phyloP scores from a whole-genome alignment of 2,888 invertebrate species.

The Pedicia rivosa region DNA sequence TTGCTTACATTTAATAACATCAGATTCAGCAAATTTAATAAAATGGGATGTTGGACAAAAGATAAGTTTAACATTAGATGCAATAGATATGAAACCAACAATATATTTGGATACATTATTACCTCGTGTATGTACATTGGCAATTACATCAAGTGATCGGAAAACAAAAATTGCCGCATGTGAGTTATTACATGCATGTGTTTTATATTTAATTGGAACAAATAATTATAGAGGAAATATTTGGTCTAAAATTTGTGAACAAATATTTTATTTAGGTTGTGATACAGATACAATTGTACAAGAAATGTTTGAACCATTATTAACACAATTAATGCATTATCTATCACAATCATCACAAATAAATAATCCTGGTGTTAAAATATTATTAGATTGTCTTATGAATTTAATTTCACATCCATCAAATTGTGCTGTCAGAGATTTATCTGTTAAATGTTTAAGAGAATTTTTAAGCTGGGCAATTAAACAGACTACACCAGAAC shows the following conservation, averaged over 20 bases:
- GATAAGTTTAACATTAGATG: constrained; percentile 34
- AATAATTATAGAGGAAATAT: constrained; percentile 24
- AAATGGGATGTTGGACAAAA: constrained; percentile 23
- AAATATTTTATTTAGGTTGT: constrained; percentile 35
- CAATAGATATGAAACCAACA: constrained; percentile 37
- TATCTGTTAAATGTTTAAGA: constrained; percentile 39
- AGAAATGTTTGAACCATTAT: constrained; percentile 46
- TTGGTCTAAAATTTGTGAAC: constrained; percentile 16
- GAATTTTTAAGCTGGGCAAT: constrained; percentile 53
- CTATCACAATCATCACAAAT: constrained; percentile 37
- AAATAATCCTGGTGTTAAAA: constrained; percentile 32
- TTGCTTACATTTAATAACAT: constrained; percentile 6
- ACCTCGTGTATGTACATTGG: constrained; percentile 43
- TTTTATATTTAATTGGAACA: constrained; percentile 43
- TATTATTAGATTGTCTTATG: constrained; percentile 40
- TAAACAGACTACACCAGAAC: constrained; percentile 33
- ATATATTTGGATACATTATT: constrained; percentile 43
- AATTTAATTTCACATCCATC: constrained; percentile 42
- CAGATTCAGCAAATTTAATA: constrained; percentile 10
- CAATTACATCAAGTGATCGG: constrained; percentile 43
- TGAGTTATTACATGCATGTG: constrained; percentile 48
- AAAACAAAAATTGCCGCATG: constrained; percentile 51
- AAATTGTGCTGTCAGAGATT: constrained; percentile 43
- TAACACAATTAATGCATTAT: constrained; percentile 51
- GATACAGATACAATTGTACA: constrained; percentile 45